Conservation (phyloP, 2,888 invertebrate genomes). For the Dynastes hyllus region DNA sequence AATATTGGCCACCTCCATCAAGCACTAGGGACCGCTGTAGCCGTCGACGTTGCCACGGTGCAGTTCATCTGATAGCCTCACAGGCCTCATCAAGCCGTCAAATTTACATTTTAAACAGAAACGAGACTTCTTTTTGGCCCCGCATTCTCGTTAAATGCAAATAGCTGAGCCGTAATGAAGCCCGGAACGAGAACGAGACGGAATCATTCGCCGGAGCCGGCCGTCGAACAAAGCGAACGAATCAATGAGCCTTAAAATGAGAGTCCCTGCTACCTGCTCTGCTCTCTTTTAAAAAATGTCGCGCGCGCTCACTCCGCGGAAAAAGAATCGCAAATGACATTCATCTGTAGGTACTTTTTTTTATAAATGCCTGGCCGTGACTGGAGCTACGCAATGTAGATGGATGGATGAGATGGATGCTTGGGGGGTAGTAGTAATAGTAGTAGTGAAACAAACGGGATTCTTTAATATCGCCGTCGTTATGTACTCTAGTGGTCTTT, state of each 20-base stretch:
- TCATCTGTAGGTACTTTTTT: slow-evolving; percentile 51
- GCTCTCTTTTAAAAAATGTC: slow-evolving; percentile 58
- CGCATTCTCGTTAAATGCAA: slow-evolving; percentile 68
- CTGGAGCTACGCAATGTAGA: slow-evolving; percentile 14
- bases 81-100: slow-evolving; percentile 65
- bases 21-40: neutral
- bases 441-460: slow-evolving; percentile 40
- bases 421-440: slow-evolving; percentile 18
- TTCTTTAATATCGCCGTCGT: slow-evolving; percentile 46
- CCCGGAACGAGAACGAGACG: slow-evolving; percentile 59
- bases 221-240: slow-evolving; percentile 56
- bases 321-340: slow-evolving; percentile 56
- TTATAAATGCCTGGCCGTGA: slow-evolving; percentile 31
- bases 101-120: slow-evolving; percentile 67
- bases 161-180: slow-evolving; percentile 66
- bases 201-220: slow-evolving; percentile 49
- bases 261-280: slow-evolving; percentile 41
- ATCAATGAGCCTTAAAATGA: slow-evolving; percentile 58
- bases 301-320: slow-evolving; percentile 49
- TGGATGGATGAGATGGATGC: slow-evolving; percentile 34
- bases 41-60: slow-evolving; percentile 59
- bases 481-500: slow-evolving; percentile 23
- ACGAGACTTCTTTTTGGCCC: slow-evolving; percentile 64
- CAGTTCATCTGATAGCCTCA: slow-evolving; percentile 65
- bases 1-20: slow-evolving; percentile 1